Evolutionary conservation across 2,113 vertebrate species (phyloP), one percentile per base, ranked within the genome.

Genomic region (Podarcis cretensis): DNA sequence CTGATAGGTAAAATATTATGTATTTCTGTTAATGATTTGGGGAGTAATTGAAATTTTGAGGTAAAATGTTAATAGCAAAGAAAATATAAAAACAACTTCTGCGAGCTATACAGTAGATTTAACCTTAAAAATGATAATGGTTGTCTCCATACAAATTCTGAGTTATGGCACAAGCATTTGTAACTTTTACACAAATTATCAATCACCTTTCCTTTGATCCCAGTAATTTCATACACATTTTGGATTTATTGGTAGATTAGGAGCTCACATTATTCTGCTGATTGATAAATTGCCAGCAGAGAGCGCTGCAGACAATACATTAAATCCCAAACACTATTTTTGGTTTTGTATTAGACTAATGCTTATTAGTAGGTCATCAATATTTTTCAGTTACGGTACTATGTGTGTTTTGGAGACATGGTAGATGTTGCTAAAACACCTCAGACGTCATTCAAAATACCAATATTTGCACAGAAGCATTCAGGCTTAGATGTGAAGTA

Each of bases 211-310:
- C 10, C 5, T 68, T 18, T n/a, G 78, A 9, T 16, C 65, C 18
- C 66, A n/a, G 32, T 27, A n/a, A 48, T 30, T 83, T 71, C 27
- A 21, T 73, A 23, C 32, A 71, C 21, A 71, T 35, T 73, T 73
- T 73, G 69, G 30, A 73, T 73, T 30, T 73, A 30, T n/a, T n/a
- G 14, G 27, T 57, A 16, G 77, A 57, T 79, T 54, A 43, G 27
- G 40, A 54, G 4, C 13, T 5, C 77, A 82, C 32, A 30, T 48
- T 66, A 48, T 23, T 76, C 35, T 73, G 35, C 12, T 83, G 76
- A 82, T 82, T 30, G n/a, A 48, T 30, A 7, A 25, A 21, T 65
- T 75, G 69, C 87, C 87, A 88, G 57, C 81, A 88, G 87, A 83
- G 87, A 76, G 87, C 37, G 25, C 80, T 59, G 30, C 71, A 83